Conservation (phyloP, 53 echinoderm and acorn worm genomes). For the Echinarachnius parma region DNA sequence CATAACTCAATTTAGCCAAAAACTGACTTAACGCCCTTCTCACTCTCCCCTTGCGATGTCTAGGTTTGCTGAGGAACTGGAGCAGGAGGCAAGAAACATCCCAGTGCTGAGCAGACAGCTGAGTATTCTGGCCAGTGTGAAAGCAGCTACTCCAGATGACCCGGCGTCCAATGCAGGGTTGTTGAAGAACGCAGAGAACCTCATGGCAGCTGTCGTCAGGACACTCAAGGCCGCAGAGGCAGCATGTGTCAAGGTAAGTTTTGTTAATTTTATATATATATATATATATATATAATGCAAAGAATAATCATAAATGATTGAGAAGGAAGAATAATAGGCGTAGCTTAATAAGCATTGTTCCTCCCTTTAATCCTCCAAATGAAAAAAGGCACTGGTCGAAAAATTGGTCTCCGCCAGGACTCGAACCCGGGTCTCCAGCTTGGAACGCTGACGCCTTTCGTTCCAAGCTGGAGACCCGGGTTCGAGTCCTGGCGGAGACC, state of each 20-base stretch:
- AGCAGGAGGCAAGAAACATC: conserved; percentile 37
- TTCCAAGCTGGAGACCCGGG: no score
- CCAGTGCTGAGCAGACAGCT: conserved; percentile 69
- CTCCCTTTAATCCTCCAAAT: no score
- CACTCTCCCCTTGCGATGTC: background rate
- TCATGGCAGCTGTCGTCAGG: conserved; percentile 80
- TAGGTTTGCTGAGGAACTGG: conserved; percentile 52
- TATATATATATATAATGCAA: no score
- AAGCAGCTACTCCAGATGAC: conserved; percentile 89
- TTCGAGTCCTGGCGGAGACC: no score
- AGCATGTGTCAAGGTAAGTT: conserved; percentile 84
- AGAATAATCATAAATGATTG: no score
- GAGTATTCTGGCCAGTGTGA: conserved; percentile 86
- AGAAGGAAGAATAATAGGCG: no score
- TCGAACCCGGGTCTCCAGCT: background rate
- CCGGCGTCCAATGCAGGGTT: conserved; percentile 73
- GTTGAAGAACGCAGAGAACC: conserved; percentile 89
- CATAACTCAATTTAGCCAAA: no score
- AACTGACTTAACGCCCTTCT: no score
- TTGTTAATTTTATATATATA: no score
- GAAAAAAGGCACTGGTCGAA: no score
- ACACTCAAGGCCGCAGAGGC: conserved; percentile 89
- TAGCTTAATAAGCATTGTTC: no score
- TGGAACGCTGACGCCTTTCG: no score
- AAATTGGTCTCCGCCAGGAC: background rate